Conservation (phyloP, 1,140 invertebrate species). For the Ips typographus region DNA sequence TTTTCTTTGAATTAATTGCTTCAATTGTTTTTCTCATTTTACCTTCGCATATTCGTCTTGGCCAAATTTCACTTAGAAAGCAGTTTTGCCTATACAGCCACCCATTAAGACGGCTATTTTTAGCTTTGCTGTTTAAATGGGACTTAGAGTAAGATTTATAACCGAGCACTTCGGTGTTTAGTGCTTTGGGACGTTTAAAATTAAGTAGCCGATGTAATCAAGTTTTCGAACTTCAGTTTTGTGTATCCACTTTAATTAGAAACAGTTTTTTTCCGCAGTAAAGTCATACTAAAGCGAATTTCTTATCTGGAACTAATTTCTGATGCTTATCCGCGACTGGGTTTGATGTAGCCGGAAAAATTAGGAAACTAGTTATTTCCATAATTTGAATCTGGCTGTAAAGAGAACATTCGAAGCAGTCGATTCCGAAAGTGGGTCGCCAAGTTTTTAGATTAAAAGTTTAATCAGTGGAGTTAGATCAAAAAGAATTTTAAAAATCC, state of each 20-base stretch:
- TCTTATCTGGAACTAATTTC: too few relatives aligned
- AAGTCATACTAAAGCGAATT: too few relatives aligned
- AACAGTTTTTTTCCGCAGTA: too few relatives aligned
- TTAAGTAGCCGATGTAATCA: too few relatives aligned
- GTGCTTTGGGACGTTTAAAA: too few relatives aligned
- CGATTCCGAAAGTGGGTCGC: conserved; percentile 10
- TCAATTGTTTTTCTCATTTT: conserved; percentile 54
- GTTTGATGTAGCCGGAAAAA: too few relatives aligned
- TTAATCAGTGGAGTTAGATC: conserved; percentile 25
- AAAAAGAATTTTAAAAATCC: background rate
- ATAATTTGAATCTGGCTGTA: too few relatives aligned
- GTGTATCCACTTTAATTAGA: too few relatives aligned
- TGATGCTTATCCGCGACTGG: too few relatives aligned
- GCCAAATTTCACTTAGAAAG: conserved; percentile 46
- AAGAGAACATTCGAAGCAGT: background rate
- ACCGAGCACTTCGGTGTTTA: too few relatives aligned
- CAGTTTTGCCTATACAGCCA: conserved; percentile 42
- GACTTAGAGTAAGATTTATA: conserved; percentile 1
- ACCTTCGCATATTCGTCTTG: conserved; percentile 49
- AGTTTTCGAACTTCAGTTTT: too few relatives aligned
- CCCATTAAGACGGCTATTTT: conserved; percentile 41
- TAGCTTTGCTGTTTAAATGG: conserved; percentile 33
- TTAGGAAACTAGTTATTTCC: too few relatives aligned
- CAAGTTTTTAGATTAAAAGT: conserved; percentile 18
- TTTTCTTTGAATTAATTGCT: conserved; percentile 54